These are phyloP conservation scores for Epizoanthus stellaris DNA, from an alignment of 92 coral and sea anemone genomes.

Conservation along the genomic window DNA sequence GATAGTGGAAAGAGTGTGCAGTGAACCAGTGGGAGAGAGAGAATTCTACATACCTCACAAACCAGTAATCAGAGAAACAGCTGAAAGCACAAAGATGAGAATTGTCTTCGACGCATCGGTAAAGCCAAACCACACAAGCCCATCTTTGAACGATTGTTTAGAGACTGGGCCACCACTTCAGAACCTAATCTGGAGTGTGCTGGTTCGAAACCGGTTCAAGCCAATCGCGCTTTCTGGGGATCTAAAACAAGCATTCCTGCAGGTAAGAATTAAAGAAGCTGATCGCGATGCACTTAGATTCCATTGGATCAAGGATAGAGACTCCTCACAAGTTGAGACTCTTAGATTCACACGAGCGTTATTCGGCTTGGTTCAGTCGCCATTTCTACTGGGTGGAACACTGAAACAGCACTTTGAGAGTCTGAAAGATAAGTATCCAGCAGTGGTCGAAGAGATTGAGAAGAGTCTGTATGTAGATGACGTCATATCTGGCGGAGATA, in stretches of 20 bases:
- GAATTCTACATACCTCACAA: conserved; percentile 54
- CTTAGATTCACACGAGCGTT: conserved; percentile 34
- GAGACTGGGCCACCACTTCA: conserved; percentile 34
- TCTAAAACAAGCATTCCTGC: conserved; percentile 31
- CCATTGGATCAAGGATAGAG: conserved; percentile 26
- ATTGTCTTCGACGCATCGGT: conserved; percentile 43
- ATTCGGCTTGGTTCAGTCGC: conserved; percentile 32
- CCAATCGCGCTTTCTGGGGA: conserved; percentile 31
- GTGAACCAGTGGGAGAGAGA: conserved; percentile 23
- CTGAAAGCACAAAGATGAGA: conserved; percentile 32
- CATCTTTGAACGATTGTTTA: conserved; percentile 34
- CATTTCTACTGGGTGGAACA: conserved; percentile 37
- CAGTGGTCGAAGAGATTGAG: conserved; percentile 49
- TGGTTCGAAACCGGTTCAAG: conserved; percentile 21
- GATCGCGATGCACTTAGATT: conserved; percentile 45
- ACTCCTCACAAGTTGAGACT: conserved; percentile 2
- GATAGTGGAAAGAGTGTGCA: conserved; percentile 44
- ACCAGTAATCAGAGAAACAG: conserved; percentile 36
- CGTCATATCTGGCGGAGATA: conserved; percentile 58
- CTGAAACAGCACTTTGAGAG: conserved; percentile 25
- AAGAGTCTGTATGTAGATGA: conserved; percentile 70
- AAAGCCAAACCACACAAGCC: conserved; percentile 11
- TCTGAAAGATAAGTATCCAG: conserved; percentile 38
- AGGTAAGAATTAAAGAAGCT: conserved; percentile 33
- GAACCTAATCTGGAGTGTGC: conserved; percentile 18